phyloP scores from a whole-genome alignment of 2,888 invertebrate species.

The Ornithoptera priamus region DNA sequence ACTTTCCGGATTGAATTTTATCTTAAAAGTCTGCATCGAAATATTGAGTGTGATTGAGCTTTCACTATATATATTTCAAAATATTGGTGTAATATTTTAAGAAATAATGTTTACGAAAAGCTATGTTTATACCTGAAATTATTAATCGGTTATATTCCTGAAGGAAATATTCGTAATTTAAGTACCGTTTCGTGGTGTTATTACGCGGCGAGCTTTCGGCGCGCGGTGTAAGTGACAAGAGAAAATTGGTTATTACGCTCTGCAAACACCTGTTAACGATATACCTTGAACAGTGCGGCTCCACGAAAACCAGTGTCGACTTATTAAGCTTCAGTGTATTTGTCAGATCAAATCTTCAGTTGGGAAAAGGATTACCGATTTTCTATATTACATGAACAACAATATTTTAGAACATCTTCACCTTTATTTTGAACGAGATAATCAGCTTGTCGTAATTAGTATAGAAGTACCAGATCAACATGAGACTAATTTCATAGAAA shows the following conservation, averaged over 20 bases:
- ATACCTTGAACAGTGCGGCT: slow-evolving; percentile 12
- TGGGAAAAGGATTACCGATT: neutral
- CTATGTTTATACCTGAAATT: neutral
- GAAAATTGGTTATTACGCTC: slow-evolving; percentile 29
- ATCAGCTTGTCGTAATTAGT: too few relatives aligned
- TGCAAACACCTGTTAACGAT: slow-evolving; percentile 28
- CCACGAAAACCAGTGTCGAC: slow-evolving; percentile 9
- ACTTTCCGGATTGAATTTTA: too few relatives aligned
- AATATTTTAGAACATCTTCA: neutral
- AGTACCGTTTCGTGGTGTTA: slow-evolving; percentile 14
- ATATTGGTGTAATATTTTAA: neutral
- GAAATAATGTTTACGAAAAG: neutral
- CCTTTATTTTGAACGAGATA: too few relatives aligned
- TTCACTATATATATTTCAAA: neutral
- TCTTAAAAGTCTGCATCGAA: too few relatives aligned
- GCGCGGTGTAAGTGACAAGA: slow-evolving; percentile 20
- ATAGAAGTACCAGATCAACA: too few relatives aligned
- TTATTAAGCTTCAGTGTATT: neutral
- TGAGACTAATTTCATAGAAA: too few relatives aligned
- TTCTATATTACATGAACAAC: neutral
- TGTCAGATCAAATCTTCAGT: neutral
- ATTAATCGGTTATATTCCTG: neutral
- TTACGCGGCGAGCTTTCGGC: slow-evolving; percentile 16
- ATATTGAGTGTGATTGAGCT: neutral
- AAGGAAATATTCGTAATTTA: slow-evolving; percentile 7